These are phyloP conservation scores for Synchiropus splendidus DNA, from an alignment of 2,113 vertebrate genomes.

Conservation along the genomic window DNA sequence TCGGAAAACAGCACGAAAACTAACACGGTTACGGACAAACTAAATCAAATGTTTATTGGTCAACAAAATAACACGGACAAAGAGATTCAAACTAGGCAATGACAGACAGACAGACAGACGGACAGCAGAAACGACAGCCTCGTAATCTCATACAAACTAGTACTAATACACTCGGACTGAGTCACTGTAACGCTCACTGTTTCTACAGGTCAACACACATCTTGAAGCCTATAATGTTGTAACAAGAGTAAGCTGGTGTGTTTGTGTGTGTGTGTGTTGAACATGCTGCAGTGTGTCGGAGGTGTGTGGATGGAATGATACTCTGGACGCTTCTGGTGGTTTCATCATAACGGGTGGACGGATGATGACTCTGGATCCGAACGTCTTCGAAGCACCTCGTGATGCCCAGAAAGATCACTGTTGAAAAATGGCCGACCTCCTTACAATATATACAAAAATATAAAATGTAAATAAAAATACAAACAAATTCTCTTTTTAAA, in stretches of 20 bases:
- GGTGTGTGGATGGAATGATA: slow-evolving; percentile 63
- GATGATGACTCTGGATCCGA: slow-evolving; percentile 73
- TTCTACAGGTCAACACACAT: slow-evolving; percentile 57
- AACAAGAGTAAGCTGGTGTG: slow-evolving; percentile 1
- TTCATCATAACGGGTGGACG: slow-evolving; percentile 64
- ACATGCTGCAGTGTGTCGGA: background rate
- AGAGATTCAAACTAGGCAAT: slow-evolving; percentile 41
- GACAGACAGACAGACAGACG: slow-evolving; percentile 50
- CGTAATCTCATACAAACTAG: slow-evolving; percentile 53
- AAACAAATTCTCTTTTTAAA: slow-evolving; percentile 88
- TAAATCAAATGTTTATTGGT: slow-evolving; percentile 65
- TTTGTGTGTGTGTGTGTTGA: background rate
- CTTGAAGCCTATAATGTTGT: slow-evolving; percentile 6
- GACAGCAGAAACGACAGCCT: slow-evolving; percentile 46
- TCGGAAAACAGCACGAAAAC: slow-evolving; percentile 3
- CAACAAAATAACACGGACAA: slow-evolving; percentile 57
- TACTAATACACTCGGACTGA: slow-evolving; percentile 25
- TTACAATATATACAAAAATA: slow-evolving; percentile 96
- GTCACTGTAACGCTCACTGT: slow-evolving; percentile 9
- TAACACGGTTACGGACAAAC: slow-evolving; percentile 34
- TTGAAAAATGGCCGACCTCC: slow-evolving; percentile 80
- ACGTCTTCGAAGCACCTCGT: slow-evolving; percentile 80
- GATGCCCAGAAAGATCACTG: slow-evolving; percentile 75
- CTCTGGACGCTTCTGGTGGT: slow-evolving; percentile 62
- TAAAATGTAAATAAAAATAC: slow-evolving; percentile 98